Base-by-base conservation (phyloP, 92 coral and sea anemone species). In the Phenganax subtilis region DNA sequence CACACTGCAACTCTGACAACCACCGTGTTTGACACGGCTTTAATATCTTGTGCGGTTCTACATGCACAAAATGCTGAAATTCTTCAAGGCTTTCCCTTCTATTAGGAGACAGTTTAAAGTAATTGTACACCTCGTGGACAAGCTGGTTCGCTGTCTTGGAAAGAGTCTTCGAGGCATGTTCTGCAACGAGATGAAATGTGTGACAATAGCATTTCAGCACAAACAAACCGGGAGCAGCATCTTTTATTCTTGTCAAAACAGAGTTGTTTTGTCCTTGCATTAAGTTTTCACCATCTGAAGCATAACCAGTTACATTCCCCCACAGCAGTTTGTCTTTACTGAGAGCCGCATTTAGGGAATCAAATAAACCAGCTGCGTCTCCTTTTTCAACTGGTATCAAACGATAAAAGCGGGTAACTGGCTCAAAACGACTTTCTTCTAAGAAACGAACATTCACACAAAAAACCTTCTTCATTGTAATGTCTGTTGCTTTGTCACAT, bases 151-250 rank as follows among this genome's bases (percentile, higher is more conserved):
- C 75, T 69, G 75, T 69, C 14, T 69, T 69, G 8, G 75, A 51
- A 69, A 69, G 75, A n/a, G 75, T 69, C 20, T 69, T 31, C n/a
- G 10, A 6, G 55, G 75, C 75, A 69, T 69, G 55, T 30, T 51
- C 55, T 16, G 75, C 75, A n/a, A 69, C 75, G 31, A 69, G 75
- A n/a, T 69, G 75, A 51, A 69, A 69, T 15, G 30, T 30, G 16
- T 69, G 75, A 25, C 30, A 10, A 30, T 69, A 69, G 54, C 75
- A 69, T 30, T 69, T 69, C 55, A 69, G 31, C 31, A 69, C 55
- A 31, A 69, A 69, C 15, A 69, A 51, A 10, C 75, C 75, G 12
- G 75, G 75, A 28, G 75, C 75, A 69, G 75, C 75, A 69, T 69
- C 55, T 69, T 7, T 30, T 6, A 69, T 51, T 69, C 54, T 30